Evolutionary conservation across 2,888 invertebrate genomes (phyloP).

Genomic region (Orthosia gracilis): DNA sequence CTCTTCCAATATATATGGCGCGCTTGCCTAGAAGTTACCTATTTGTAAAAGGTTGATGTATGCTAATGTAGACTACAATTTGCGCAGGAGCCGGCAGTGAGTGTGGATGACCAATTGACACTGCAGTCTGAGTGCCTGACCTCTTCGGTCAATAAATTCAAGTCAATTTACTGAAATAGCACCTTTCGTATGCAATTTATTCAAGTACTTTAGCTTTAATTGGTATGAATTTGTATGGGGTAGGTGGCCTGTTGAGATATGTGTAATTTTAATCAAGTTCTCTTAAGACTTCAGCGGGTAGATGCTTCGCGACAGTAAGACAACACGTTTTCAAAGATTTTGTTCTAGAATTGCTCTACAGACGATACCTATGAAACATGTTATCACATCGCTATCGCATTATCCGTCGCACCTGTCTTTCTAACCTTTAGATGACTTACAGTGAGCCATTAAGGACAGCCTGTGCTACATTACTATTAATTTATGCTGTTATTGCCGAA

Average conservation of each 20-base stretch:
- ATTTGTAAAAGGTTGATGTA: slow-evolving; percentile 40
- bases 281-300: too few species aligned
- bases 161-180: slow-evolving; percentile 56
- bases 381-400: too few species aligned
- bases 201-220: slow-evolving; percentile 45
- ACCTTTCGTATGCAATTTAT: slow-evolving; percentile 36
- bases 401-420: too few species aligned
- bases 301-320: too few species aligned
- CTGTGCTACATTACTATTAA: too few species aligned
- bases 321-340: too few species aligned
- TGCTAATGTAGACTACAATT: slow-evolving; percentile 33
- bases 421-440: too few species aligned
- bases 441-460: too few species aligned
- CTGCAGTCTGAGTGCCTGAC: slow-evolving; percentile 60
- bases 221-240: slow-evolving; percentile 20
- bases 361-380: too few species aligned
- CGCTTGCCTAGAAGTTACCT: not conserved
- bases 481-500: too few species aligned
- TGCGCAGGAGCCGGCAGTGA: slow-evolving; percentile 29
- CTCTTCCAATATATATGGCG: too few species aligned
- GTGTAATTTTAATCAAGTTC: slow-evolving; percentile 8
- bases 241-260: not conserved
- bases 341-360: too few species aligned
- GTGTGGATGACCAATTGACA: slow-evolving; percentile 57
- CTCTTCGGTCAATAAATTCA: slow-evolving; percentile 52